Conservation (phyloP, 2,888 invertebrate species). For the Carcina quercana region DNA sequence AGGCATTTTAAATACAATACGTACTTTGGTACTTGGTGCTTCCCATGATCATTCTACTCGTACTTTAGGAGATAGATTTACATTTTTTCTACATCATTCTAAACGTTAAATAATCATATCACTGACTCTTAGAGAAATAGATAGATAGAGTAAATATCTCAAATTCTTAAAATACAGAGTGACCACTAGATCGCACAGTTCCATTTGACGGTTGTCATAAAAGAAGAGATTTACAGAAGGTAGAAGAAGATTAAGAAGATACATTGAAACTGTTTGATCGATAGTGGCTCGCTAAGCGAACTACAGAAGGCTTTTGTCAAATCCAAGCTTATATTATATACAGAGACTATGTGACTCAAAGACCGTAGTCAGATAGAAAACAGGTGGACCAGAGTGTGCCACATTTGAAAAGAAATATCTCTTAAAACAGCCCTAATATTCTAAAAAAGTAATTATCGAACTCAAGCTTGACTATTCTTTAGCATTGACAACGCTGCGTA, state of each 20-base stretch:
- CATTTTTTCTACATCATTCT: constrained; percentile 31
- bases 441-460: too few species aligned
- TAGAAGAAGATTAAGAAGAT: constrained; percentile 3
- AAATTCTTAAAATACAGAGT: constrained; percentile 48
- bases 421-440: too few species aligned
- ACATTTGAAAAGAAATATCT: too few species aligned
- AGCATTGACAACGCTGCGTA: too few species aligned
- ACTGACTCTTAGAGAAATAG: constrained; percentile 37
- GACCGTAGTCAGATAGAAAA: too few species aligned
- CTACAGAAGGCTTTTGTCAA: constrained; percentile 61
- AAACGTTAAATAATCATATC: constrained; percentile 39
- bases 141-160: constrained; percentile 40
- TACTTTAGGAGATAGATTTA: constrained; percentile 19
- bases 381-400: too few species aligned
- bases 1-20: constrained; percentile 32
- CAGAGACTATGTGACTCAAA: constrained; percentile 41
- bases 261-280: constrained; percentile 30
- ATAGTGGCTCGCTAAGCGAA: constrained; percentile 57
- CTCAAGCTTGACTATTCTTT: too few species aligned
- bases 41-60: constrained; percentile 36
- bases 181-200: constrained; percentile 55
- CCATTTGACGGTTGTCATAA: too few species aligned
- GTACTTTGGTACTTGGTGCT: constrained; percentile 55
- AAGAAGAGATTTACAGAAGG: not conserved
- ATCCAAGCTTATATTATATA: constrained; percentile 55